Evolutionary conservation across 2,888 invertebrate species (phyloP), one percentile per base, ranked within the genome.

Genomic region (Entomobrya proxima): DNA sequence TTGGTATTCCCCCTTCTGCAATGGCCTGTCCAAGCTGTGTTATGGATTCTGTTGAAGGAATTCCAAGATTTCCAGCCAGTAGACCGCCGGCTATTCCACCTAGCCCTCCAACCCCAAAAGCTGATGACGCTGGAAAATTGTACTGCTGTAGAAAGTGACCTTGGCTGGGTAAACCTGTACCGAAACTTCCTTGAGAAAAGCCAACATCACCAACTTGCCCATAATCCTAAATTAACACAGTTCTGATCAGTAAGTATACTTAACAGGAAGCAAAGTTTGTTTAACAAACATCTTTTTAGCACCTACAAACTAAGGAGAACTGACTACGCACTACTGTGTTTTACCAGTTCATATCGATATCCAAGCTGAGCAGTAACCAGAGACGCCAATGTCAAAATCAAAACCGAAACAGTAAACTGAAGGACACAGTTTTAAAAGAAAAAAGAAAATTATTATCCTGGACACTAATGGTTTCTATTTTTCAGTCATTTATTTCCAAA

Each of bases 11-110:
- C 7, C 64, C 64, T 64, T 64, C 64, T n/a, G 32, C n/a, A 18
- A 64, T 64, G 35, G 64, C 64, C 35, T 37, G 32, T 64, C 64
- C 64, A 15, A 64, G 37, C 35, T 32, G 37, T 6, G 64, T 64
- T 5, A 64, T 64, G n/a, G 64, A 64, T 64, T 64, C 64, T 7
- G 15, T 3, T 1, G 64, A 64, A 7, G 64, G 64, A 1, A 64
- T 64, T 4, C 64, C 64, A 61, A 61, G 24, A 30, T 61, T 27
- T 30, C 61, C 61, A 61, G 44, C 27, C n/a, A 69, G n/a, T 44
- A 21, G 44, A 24, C 50, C 50, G n/a, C 30, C 30, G 27, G 50
- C 30, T n/a, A n/a, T n/a, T 9, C 40, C 27, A 21, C 47, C 74
- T 3, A 74, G 30, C 18, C 74, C 74, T 18, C 50, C 74, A 47